These are phyloP conservation scores for Diaprepes abbreviatus DNA, from an alignment of 2,888 invertebrate genomes.

Conservation along the genomic window DNA sequence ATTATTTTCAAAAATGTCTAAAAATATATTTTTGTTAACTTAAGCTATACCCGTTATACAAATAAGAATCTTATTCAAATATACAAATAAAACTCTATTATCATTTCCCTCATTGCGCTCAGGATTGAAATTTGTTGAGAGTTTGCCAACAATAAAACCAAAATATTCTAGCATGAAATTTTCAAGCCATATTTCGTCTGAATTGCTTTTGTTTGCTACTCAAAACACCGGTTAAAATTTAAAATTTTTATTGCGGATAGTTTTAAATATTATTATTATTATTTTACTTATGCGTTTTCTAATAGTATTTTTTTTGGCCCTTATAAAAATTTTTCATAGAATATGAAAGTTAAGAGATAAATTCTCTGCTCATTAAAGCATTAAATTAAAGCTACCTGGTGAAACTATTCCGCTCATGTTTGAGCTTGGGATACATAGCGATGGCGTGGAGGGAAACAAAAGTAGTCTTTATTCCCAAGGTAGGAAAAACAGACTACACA, in stretches of 20 bases:
- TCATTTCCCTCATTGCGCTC: constrained; percentile 19
- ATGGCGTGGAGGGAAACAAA: too few species aligned
- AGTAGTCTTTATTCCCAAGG: too few species aligned
- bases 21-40: not conserved
- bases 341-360: too few species aligned
- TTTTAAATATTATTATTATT: not conserved
- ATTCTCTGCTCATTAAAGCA: too few species aligned
- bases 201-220: constrained; percentile 22
- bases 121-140: constrained; percentile 19
- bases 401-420: too few species aligned
- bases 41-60: not conserved
- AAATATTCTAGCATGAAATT: constrained; percentile 26
- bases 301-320: too few species aligned
- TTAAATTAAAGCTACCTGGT: too few species aligned
- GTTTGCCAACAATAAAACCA: constrained; percentile 27
- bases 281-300: too few species aligned
- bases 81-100: constrained; percentile 34
- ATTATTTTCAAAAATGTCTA: not conserved
- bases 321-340: too few species aligned
- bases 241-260: not conserved
- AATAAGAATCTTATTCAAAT: constrained; percentile 5
- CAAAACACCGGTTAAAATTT: constrained; percentile 1
- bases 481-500: too few species aligned
- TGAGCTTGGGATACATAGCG: too few species aligned
- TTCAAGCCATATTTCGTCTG: constrained; percentile 20